These are phyloP conservation scores for Nycticryphes semicollaris DNA, from an alignment of 2,113 vertebrate genomes.

Conservation along the genomic window DNA sequence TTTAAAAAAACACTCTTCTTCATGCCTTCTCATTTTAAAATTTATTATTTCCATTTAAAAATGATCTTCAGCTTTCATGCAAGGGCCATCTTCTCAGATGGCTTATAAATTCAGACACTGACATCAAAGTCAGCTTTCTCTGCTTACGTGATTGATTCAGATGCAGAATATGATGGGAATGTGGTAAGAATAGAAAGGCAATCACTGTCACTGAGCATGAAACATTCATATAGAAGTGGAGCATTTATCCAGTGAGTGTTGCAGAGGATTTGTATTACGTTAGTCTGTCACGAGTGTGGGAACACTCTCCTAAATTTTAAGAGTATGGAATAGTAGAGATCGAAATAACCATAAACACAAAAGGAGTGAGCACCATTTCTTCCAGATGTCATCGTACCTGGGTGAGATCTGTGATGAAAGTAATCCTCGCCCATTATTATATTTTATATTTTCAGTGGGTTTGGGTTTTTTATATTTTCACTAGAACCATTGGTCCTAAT, in stretches of 20 bases:
- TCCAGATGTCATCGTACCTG: neutral
- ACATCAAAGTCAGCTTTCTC: conserved; percentile 36
- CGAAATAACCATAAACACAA: conserved; percentile 1
- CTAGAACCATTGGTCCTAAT: neutral
- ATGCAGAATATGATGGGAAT: conserved; percentile 74
- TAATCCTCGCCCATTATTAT: neutral
- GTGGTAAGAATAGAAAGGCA: conserved; percentile 84
- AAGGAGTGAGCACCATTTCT: conserved; percentile 10
- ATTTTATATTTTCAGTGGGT: neutral
- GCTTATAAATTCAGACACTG: conserved; percentile 10
- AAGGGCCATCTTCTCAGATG: conserved; percentile 1
- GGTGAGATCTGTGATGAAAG: neutral
- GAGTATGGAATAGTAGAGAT: conserved; percentile 53
- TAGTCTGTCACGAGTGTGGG: conserved; percentile 22
- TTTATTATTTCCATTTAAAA: conserved; percentile 53
- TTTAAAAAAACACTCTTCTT: neutral
- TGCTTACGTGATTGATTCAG: conserved; percentile 81
- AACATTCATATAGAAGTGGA: conserved; percentile 74
- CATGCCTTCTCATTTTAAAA: neutral
- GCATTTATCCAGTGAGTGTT: conserved; percentile 47
- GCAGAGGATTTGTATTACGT: conserved; percentile 69
- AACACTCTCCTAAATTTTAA: conserved; percentile 20
- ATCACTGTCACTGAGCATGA: conserved; percentile 78
- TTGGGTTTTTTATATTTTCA: no score
- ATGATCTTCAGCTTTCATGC: neutral